A percentile compares a stretch with the other conserved stretches of the same genome.
phyloP scores from a whole-genome alignment of 2,113 vertebrate species.

The Mesembrinibis cayennensis region DNA sequence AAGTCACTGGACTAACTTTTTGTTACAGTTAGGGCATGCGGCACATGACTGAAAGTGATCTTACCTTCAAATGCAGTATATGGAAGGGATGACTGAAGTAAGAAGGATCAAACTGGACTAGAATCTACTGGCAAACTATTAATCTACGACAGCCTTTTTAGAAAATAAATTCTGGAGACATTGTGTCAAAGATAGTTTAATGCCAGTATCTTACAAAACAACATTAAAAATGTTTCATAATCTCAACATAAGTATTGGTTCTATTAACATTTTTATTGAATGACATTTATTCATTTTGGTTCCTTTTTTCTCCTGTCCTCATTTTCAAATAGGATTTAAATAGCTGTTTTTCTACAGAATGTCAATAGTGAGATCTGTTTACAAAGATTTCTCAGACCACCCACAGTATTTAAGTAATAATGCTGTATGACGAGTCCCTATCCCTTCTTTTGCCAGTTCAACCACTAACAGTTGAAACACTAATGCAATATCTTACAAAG shows the following conservation, averaged over 20 bases:
- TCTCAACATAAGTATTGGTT: neutral
- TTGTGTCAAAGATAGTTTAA: conserved; percentile 37
- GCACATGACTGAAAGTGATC: neutral
- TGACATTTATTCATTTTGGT: neutral
- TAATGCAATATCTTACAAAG: neutral
- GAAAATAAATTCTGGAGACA: conserved; percentile 32
- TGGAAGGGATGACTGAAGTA: neutral
- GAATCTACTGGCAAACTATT: neutral
- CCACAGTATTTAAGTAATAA: neutral
- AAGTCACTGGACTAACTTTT: neutral
- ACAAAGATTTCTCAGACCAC: neutral
- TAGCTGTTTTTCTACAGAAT: neutral
- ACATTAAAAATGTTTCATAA: neutral
- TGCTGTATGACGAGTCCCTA: neutral
- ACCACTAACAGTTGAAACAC: neutral
- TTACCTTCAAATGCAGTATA: neutral
- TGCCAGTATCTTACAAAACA: conserved; percentile 28
- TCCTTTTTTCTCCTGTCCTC: neutral
- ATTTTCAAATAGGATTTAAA: neutral
- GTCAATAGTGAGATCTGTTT: neutral
- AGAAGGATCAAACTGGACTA: neutral
- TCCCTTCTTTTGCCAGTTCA: neutral
- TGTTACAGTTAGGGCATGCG: neutral
- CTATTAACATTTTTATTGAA: neutral
- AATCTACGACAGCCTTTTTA: neutral